A percentile compares a stretch with the other conserved stretches of the same genome.
Evolutionary conservation across 1,140 invertebrate genomes (phyloP).

Genomic region (Callitettix versicolor): DNA sequence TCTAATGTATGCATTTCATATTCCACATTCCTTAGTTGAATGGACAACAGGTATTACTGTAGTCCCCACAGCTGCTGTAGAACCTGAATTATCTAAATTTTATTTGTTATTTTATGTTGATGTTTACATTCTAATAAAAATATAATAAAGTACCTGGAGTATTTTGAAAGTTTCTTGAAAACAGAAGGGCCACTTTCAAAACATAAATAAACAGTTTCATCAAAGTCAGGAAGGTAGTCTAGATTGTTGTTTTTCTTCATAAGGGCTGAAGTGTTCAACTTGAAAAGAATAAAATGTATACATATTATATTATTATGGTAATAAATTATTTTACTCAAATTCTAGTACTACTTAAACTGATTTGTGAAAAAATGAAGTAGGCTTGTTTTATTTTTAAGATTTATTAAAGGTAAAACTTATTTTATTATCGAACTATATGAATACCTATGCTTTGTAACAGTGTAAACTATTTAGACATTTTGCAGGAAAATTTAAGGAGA

Average conservation of each 20-base stretch:
- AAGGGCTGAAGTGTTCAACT: constrained; percentile 15
- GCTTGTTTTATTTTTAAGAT: background rate
- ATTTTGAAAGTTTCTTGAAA: constrained; percentile 9
- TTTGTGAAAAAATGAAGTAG: background rate
- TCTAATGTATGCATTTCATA: no score
- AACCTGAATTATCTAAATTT: no score
- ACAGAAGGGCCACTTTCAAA: constrained; percentile 17
- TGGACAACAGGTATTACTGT: no score
- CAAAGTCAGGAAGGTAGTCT: constrained; percentile 10
- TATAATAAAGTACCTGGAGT: no score
- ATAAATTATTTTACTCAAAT: background rate
- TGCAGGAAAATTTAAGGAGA: no score
- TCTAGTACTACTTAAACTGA: background rate
- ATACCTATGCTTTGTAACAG: background rate
- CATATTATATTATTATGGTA: background rate
- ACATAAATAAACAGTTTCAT: constrained; percentile 18
- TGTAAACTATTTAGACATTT: background rate
- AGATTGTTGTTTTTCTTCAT: constrained; percentile 15
- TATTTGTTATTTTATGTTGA: no score
- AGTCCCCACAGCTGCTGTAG: no score
- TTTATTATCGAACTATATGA: background rate
- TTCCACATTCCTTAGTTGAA: no score
- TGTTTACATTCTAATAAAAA: no score
- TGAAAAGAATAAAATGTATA: background rate
- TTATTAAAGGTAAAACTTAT: background rate